phyloP scores from a whole-genome alignment of 2,113 vertebrate genomes.

The Piaya cayana region DNA sequence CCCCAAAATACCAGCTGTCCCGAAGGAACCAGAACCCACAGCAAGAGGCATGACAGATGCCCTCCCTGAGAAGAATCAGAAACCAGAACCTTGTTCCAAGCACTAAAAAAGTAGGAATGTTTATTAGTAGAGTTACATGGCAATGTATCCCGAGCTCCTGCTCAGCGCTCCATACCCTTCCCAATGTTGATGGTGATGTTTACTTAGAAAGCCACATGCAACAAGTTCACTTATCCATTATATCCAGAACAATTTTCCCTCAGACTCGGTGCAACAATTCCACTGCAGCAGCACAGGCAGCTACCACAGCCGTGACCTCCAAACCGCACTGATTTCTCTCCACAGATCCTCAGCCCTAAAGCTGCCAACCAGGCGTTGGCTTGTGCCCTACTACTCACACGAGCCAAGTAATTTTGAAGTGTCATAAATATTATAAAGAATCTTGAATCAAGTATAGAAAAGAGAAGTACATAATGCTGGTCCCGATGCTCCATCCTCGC shows the following conservation, averaged over 20 bases:
- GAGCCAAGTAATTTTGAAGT: background rate
- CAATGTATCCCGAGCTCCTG: background rate
- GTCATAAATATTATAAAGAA: background rate
- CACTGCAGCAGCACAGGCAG: background rate
- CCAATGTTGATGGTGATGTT: background rate
- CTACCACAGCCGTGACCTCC: background rate
- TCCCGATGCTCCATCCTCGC: accelerated
- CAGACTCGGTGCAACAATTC: background rate
- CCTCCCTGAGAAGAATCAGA: background rate
- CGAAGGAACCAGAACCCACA: background rate
- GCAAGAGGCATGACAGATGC: background rate
- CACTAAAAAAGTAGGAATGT: background rate
- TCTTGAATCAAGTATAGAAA: background rate
- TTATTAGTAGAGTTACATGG: conserved; percentile 25
- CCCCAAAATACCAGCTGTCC: background rate
- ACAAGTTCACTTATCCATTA: background rate
- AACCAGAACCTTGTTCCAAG: background rate
- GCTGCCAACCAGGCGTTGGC: background rate
- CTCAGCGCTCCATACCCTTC: background rate
- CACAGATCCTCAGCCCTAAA: background rate
- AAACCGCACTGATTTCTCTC: background rate
- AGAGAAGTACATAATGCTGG: background rate
- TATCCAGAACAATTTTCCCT: background rate
- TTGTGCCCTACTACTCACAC: accelerated
- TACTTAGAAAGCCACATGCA: background rate